These are phyloP conservation scores for Cavia aperea DNA, from an alignment of 2,113 vertebrate genomes.

Conservation along the genomic window DNA sequence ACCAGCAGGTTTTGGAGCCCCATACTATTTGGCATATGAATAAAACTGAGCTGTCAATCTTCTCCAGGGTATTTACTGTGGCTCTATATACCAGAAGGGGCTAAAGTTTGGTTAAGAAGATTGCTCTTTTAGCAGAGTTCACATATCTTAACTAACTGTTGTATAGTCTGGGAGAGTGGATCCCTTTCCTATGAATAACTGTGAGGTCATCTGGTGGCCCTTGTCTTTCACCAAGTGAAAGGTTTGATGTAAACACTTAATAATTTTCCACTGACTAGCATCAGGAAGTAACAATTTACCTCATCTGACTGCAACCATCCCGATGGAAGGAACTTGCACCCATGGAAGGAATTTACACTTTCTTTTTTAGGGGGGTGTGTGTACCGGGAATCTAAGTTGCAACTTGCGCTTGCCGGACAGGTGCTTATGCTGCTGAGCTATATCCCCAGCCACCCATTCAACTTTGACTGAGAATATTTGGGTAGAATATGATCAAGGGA, in stretches of 20 bases:
- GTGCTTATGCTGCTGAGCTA: too few relatives aligned
- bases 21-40: neutral
- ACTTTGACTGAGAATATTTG: neutral
- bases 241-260: neutral
- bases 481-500: neutral
- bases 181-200: neutral
- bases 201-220: neutral
- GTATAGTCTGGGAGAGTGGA: neutral
- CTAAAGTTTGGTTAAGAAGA: neutral
- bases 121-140: neutral
- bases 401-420: too few relatives aligned
- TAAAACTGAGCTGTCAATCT: neutral
- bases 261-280: neutral
- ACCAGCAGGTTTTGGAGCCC: neutral
- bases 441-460: neutral
- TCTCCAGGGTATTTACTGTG: neutral
- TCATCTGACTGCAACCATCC: neutral
- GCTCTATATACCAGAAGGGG: neutral
- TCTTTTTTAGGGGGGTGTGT: neutral
- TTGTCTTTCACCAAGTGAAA: neutral
- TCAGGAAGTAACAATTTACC: neutral
- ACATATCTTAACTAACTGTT: neutral
- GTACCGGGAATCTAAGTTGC: too few relatives aligned
- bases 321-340: neutral
- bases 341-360: neutral